phyloP scores from a whole-genome alignment of 2,797 vertebrate genomes.

The Bradypodion ventrale region DNA sequence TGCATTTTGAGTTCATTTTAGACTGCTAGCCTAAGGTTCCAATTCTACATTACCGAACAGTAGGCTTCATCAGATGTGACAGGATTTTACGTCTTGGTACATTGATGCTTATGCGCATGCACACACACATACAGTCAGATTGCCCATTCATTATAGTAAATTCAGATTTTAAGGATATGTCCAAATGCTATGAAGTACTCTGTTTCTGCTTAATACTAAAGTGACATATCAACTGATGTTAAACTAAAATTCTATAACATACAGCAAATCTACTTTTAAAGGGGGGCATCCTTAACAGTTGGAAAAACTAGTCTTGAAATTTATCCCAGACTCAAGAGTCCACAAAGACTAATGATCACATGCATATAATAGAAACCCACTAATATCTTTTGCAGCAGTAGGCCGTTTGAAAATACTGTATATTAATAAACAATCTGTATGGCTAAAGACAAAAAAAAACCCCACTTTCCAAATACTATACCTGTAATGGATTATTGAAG shows the following conservation, averaged over 20 bases:
- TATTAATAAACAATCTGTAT: constrained; percentile 10
- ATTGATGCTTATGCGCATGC: not conserved
- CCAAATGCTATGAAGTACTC: not conserved
- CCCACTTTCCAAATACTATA: too few relatives aligned
- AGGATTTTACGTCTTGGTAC: not conserved
- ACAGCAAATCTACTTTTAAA: constrained; percentile 78
- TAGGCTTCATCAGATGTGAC: not conserved
- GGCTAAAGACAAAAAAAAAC: constrained; percentile 18
- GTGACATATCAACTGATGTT: constrained; percentile 71
- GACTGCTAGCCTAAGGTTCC: not conserved
- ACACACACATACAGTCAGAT: not conserved
- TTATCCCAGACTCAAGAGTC: constrained; percentile 75
- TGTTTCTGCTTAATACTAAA: not conserved
- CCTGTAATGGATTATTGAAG: not conserved
- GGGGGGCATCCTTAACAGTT: constrained; percentile 79
- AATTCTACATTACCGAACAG: not conserved
- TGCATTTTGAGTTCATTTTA: not conserved
- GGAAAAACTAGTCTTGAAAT: constrained; percentile 82
- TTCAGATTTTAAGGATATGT: not conserved
- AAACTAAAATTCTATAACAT: constrained; percentile 77
- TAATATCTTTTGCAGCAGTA: constrained; percentile 59
- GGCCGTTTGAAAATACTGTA: constrained; percentile 31
- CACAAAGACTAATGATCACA: constrained; percentile 67
- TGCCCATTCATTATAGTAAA: not conserved
- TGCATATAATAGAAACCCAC: constrained; percentile 69